Base-by-base conservation (phyloP, 2,797 vertebrate species). In the Nannoperca australis region DNA sequence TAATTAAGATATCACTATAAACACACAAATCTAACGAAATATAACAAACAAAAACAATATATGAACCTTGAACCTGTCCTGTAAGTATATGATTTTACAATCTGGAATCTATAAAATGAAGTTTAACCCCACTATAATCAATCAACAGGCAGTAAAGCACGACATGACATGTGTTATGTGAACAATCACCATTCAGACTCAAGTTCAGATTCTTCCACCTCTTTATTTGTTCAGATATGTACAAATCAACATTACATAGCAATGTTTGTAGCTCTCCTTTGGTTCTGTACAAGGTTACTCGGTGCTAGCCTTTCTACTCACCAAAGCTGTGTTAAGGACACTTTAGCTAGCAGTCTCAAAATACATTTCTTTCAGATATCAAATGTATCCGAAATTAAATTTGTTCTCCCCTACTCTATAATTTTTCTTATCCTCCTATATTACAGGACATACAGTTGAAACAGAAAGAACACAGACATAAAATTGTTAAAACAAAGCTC, bases 161-260 rank as follows among this genome's bases (percentile, higher is more conserved):
- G 58, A 6, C 20, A n/a, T 14, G 42, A 27, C 30, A n/a, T 15
- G 7, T 7, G 15, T 30, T 60, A 7, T 63, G 1, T 32, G 47
- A n/a, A 76, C 24, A 69, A 34, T 53, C 12, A 70, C 7, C 24
- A 36, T 56, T 55, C 32, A 78, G 15, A 24, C 77, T 22, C n/a
- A 12, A 4, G 15, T 62, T 62, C 15, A 32, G n/a, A 84, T 79
- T 27, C 3, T 69, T 86, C 62, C 14, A 22, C 17, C 1, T 80
- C 42, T 92, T 92, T 89, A 88, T 91, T 92, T 87, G 54, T 85
- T 76, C 34, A 80, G 80, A 89, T 93, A 93, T 94, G 53, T 93
- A 94, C 92, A 95, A 89, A 91, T 94, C 55, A 91, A 85, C 71
- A 94, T 95, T 93, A 94, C 93, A 95, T 93, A 94, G 93, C 93